phyloP scores from a whole-genome alignment of 2,113 vertebrate genomes.

The Psilopogon haemacephalus region DNA sequence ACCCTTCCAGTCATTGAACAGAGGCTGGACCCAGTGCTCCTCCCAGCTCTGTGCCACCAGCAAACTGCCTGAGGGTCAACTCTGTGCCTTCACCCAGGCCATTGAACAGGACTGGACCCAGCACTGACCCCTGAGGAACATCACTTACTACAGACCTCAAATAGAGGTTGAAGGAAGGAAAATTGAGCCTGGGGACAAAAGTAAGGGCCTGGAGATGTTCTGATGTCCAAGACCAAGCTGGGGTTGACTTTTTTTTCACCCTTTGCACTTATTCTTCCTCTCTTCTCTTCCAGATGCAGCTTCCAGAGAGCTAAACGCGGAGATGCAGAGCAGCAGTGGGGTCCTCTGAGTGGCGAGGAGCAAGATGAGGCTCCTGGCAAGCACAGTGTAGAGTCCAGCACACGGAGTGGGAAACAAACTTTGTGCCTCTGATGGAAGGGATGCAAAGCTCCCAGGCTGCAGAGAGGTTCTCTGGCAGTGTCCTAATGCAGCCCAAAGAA shows the following conservation, averaged over 20 bases:
- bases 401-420: not conserved
- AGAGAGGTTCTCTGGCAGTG: not conserved
- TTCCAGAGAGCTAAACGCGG: not conserved
- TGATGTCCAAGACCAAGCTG: not conserved
- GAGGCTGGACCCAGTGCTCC: too few relatives aligned
- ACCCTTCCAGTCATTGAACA: too few relatives aligned
- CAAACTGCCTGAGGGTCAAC: too few relatives aligned
- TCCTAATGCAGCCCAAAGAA: constrained; percentile 6
- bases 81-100: too few relatives aligned
- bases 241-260: not conserved
- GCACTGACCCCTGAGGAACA: too few relatives aligned
- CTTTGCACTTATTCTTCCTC: not conserved
- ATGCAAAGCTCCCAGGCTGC: not conserved
- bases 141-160: too few relatives aligned
- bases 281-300: not conserved
- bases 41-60: too few relatives aligned
- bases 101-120: too few relatives aligned
- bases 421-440: not conserved
- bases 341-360: not conserved
- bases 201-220: not conserved
- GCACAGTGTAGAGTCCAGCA: not conserved
- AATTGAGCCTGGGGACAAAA: not conserved
- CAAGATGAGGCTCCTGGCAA: not conserved
- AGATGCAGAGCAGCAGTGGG: not conserved
- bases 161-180: not conserved